Conservation (phyloP, 2,797 vertebrate genomes). For the Nothura maculosa region DNA sequence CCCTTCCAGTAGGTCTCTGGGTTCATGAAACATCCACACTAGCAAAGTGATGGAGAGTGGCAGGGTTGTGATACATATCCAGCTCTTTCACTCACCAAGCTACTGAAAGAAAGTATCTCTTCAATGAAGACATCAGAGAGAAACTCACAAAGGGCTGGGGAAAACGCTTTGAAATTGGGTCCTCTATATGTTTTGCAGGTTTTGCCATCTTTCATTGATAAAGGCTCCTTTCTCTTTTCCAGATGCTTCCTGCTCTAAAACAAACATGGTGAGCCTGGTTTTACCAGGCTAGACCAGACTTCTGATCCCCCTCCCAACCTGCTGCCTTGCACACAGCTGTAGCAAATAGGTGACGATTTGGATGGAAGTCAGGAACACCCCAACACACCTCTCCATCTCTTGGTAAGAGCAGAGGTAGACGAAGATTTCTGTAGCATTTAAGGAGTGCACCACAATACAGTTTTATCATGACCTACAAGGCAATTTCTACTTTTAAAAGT, state of each 20-base stretch:
- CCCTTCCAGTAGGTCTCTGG: background rate
- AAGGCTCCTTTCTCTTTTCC: background rate
- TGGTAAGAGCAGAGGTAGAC: background rate
- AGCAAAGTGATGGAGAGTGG: rapidly evolving
- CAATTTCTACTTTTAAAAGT: constrained; percentile 24
- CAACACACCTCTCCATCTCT: background rate
- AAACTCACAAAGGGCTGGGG: background rate
- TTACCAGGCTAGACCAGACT: background rate
- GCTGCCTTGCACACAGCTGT: background rate
- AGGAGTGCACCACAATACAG: background rate
- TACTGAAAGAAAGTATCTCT: background rate
- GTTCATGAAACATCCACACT: background rate
- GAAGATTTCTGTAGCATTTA: background rate
- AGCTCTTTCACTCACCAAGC: background rate
- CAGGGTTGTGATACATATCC: background rate
- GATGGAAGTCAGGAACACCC: background rate
- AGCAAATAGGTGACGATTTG: background rate
- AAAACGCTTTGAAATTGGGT: background rate
- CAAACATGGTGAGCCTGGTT: background rate
- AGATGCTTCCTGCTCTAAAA: background rate
- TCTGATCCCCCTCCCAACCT: background rate
- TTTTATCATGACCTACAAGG: background rate
- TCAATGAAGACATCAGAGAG: background rate
- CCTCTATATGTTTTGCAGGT: background rate
- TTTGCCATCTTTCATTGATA: background rate